Base-by-base conservation (phyloP, 1,140 invertebrate species). In the Drosophila obscura region DNA sequence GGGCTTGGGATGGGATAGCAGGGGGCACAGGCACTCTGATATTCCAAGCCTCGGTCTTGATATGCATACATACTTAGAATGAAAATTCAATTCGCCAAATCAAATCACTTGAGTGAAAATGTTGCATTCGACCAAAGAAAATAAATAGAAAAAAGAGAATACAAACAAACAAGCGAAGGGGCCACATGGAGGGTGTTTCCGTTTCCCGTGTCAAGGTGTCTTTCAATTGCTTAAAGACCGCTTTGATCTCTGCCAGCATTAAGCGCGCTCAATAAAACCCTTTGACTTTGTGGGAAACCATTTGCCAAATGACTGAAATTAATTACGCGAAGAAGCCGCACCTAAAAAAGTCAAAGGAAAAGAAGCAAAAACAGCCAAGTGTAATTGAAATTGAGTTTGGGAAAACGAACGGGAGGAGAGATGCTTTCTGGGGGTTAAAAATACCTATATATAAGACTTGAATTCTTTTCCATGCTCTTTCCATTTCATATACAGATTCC, bases 41-140 rank as follows among this genome's bases (percentile, higher is more conserved):
- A 9, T 43, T 13, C 35, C 35, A 39, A 39, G 48, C 53, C 28
- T 62, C 58, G 77, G 77, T 71, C 51, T 65, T 67, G 82, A 77
- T 81, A 79, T 82, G 82, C 83, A 87, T 82, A 88, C 82, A 88
- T 57, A 82, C 82, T 82, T 56, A 60, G 73, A 61, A 82, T 45
- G 35, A 73, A 85, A 87, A 85, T 79, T 87, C 78, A 88, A 87
- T 87, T 87, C 83, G 82, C 78, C 73, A 87, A 87, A 87, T 87
- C 83, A 87, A 87, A 87, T 87, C 82, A 88, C 82, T 87, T 87
- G 82, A 87, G 82, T 82, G 82, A 82, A 85, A 87, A 85, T 71
- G 67, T 69, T 71, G 64, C 67, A 69, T 71, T 71, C 52, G 49
- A 35, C 11, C 44, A 71, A 75, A 51, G 63, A 64, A 71, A 59